Conservation (phyloP, 2,113 vertebrate species). For the Poeciliopsis prolifica region DNA sequence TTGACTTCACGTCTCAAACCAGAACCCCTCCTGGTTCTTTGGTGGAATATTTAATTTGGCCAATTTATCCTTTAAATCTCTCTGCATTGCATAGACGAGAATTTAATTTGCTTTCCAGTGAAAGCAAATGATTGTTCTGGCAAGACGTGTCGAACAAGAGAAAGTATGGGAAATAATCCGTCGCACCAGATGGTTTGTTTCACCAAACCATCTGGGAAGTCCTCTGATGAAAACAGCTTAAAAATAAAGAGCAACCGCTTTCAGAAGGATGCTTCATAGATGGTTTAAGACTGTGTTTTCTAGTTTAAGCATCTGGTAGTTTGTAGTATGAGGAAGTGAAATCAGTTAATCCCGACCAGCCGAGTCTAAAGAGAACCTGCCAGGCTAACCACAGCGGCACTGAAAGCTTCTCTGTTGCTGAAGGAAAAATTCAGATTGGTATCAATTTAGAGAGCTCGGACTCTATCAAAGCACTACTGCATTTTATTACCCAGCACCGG, state of each 20-base stretch:
- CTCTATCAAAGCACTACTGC: too few species aligned
- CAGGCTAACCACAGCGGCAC: background rate
- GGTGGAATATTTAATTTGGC: constrained; percentile 16
- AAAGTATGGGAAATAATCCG: constrained; percentile 13
- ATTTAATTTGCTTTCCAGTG: constrained; percentile 50
- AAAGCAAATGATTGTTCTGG: background rate
- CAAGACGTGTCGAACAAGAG: constrained; percentile 4
- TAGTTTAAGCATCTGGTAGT: background rate
- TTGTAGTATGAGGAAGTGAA: background rate
- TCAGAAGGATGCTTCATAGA: background rate
- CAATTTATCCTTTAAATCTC: constrained; percentile 47
- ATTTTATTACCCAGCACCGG: too few species aligned
- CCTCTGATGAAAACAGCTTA: background rate
- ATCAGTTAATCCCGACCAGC: background rate
- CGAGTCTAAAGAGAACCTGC: background rate
- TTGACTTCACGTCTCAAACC: background rate
- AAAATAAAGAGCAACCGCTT: background rate
- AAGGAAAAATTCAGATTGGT: too few species aligned
- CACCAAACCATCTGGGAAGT: background rate
- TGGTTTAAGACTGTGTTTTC: too few species aligned
- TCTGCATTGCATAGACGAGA: constrained; percentile 6
- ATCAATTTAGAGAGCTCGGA: too few species aligned
- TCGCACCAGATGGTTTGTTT: constrained; percentile 1
- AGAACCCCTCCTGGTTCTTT: constrained; percentile 7
- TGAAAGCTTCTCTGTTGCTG: background rate